Conservation (phyloP, 2,888 invertebrate species). For the Catotricha subobsoleta region DNA sequence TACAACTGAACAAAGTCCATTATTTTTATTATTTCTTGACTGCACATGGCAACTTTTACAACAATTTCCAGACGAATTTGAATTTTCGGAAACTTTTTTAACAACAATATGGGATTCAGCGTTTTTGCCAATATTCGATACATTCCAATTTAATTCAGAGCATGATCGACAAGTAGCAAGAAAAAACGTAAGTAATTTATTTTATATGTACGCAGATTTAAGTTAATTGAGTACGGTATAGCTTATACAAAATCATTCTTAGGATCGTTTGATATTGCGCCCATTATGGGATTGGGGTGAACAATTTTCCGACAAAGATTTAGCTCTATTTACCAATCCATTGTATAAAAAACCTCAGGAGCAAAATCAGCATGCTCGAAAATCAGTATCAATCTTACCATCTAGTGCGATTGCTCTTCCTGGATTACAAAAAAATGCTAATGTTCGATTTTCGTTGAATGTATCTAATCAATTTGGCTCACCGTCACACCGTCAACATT, state of each 20-base stretch:
- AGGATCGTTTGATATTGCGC: constrained; percentile 37
- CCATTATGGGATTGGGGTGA: constrained; percentile 85
- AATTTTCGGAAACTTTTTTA: constrained; percentile 82
- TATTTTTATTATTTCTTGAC: constrained; percentile 83
- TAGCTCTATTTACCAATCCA: constrained; percentile 69
- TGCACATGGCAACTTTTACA: constrained; percentile 80
- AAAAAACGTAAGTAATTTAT: constrained; percentile 32
- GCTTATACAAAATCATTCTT: background rate
- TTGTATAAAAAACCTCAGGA: constrained; percentile 36
- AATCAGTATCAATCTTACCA: constrained; percentile 21
- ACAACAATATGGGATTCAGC: constrained; percentile 82
- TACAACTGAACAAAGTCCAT: constrained; percentile 53
- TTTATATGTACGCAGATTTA: background rate
- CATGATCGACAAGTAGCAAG: constrained; percentile 52
- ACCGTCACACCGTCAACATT: background rate
- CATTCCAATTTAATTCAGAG: constrained; percentile 80
- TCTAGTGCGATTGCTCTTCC: constrained; percentile 18
- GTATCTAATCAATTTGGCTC: constrained; percentile 8
- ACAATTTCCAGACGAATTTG: constrained; percentile 78
- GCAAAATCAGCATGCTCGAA: constrained; percentile 15
- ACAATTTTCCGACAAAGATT: constrained; percentile 68
- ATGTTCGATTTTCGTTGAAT: constrained; percentile 12
- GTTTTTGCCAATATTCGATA: constrained; percentile 76
- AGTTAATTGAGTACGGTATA: background rate
- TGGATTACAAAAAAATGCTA: constrained; percentile 16